Evolutionary conservation across 2,888 invertebrate genomes (phyloP).

Genomic region (Ethmia dodecea): DNA sequence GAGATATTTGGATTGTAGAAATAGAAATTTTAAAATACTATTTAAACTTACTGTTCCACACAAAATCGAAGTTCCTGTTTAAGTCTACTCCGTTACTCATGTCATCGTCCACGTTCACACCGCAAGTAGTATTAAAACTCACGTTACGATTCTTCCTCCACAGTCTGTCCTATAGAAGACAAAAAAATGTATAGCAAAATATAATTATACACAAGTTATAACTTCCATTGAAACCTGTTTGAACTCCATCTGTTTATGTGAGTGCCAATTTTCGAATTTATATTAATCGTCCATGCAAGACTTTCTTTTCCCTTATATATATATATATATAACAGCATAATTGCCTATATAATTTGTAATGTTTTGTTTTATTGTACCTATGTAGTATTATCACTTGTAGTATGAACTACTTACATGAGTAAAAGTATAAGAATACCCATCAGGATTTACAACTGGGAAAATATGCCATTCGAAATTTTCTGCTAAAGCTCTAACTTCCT

Average conservation of each 20-base stretch:
- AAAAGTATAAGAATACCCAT: slow-evolving; percentile 84
- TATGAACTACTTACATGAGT: slow-evolving; percentile 77
- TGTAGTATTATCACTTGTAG: too few relatives aligned
- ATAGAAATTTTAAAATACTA: too few relatives aligned
- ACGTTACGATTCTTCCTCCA: slow-evolving; percentile 80
- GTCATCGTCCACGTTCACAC: slow-evolving; percentile 32
- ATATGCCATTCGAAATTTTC: slow-evolving; percentile 86
- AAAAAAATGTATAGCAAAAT: not conserved
- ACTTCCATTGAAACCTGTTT: too few relatives aligned
- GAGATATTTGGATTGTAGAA: too few relatives aligned
- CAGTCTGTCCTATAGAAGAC: slow-evolving; percentile 80
- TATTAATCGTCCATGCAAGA: too few relatives aligned
- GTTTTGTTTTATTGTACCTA: too few relatives aligned
- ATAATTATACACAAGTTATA: too few relatives aligned
- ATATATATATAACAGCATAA: too few relatives aligned
- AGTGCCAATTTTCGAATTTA: too few relatives aligned
- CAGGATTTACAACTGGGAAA: slow-evolving; percentile 85
- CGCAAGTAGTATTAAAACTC: slow-evolving; percentile 29
- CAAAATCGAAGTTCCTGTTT: slow-evolving; percentile 56
- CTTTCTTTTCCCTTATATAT: too few relatives aligned
- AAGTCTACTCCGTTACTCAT: slow-evolving; percentile 61
- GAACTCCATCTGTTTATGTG: too few relatives aligned
- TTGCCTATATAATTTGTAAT: too few relatives aligned
- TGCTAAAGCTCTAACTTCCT: slow-evolving; percentile 73
- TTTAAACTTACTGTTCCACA: slow-evolving; percentile 50